A percentile compares a stretch with the other conserved stretches of the same genome.
Evolutionary conservation across 92 coral and sea anemone species (phyloP).

Genomic region (Heteractis magnifica): DNA sequence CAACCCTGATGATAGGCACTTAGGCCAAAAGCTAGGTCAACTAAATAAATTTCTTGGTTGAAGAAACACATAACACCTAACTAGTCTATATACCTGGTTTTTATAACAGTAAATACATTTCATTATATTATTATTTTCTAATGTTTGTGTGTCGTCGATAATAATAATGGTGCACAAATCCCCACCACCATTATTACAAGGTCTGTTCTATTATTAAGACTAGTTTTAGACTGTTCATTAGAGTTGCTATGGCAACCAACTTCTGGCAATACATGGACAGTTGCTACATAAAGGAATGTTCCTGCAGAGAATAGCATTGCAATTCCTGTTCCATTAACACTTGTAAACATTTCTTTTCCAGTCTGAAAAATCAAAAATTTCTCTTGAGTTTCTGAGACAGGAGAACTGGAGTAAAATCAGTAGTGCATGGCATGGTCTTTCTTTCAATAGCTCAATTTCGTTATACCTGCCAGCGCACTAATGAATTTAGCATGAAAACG

Average conservation of each 20-base stretch:
- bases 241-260: constrained; percentile 46
- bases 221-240: constrained; percentile 52
- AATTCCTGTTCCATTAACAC: constrained; percentile 95
- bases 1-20: too few species aligned
- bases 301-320: constrained; percentile 99
- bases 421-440: too few species aligned
- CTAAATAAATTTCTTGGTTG: too few species aligned
- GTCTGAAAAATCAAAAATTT: constrained; percentile 33
- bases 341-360: constrained; percentile 85
- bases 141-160: constrained; percentile 94
- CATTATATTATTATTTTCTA: neutral
- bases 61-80: too few species aligned
- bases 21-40: too few species aligned
- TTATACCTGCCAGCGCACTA: too few species aligned
- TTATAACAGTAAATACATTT: too few species aligned
- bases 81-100: too few species aligned
- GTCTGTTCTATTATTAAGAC: constrained; percentile 63
- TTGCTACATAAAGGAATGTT: constrained; percentile 95
- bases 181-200: constrained; percentile 81
- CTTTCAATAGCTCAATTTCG: too few species aligned
- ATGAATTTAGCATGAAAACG: too few species aligned
- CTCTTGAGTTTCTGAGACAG: too few species aligned
- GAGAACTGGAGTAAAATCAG: too few species aligned
- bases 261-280: constrained; percentile 96
- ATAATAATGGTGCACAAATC: constrained; percentile 79